phyloP scores from a whole-genome alignment of 2,888 invertebrate species.

The Sinhomidia bicolor region DNA sequence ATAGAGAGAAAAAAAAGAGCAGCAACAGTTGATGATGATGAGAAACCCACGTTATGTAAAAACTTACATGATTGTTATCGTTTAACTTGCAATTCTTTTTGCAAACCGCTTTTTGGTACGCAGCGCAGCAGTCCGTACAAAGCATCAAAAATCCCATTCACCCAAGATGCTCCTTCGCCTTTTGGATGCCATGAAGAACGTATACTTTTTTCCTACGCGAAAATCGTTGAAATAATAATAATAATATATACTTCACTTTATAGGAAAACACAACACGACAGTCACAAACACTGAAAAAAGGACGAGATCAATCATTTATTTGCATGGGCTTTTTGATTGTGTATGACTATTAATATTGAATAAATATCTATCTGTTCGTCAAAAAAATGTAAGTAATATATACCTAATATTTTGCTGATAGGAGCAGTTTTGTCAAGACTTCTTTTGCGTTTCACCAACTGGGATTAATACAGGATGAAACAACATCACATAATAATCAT shows the following conservation, averaged over 20 bases:
- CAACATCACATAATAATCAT: too few species aligned
- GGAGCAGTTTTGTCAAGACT: too few species aligned
- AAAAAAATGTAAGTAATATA: too few species aligned
- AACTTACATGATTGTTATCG: neutral
- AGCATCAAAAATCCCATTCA: neutral
- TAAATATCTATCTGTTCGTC: neutral
- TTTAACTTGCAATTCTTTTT: neutral
- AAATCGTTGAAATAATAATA: too few species aligned
- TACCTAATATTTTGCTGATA: too few species aligned
- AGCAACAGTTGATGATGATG: too few species aligned
- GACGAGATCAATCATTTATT: neutral
- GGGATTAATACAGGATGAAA: too few species aligned
- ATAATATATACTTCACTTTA: neutral
- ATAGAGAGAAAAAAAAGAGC: neutral
- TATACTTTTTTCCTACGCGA: too few species aligned
- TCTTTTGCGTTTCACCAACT: too few species aligned
- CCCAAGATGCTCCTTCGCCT: neutral
- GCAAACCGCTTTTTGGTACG: neutral
- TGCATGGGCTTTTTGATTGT: neutral
- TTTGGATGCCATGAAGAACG: too few species aligned
- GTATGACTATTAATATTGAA: too few species aligned
- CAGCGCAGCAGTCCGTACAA: neutral
- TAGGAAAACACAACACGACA: neutral
- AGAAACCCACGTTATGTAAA: slow-evolving; percentile 15
- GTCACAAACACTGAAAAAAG: neutral